These are phyloP conservation scores for Eupithecia exiguata DNA, from an alignment of 2,888 invertebrate species.

Conservation along the genomic window DNA sequence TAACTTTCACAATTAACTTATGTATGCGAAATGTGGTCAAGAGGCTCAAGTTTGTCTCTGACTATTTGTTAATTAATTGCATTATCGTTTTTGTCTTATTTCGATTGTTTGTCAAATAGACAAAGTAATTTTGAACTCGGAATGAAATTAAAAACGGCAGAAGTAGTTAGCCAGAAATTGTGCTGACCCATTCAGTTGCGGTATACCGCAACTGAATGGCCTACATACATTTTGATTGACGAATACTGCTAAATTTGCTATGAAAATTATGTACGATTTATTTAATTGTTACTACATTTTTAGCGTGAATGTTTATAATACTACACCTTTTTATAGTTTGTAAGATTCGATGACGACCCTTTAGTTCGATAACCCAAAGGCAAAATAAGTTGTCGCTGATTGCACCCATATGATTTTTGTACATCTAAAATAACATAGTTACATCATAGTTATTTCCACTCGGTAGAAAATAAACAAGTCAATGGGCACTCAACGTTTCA, in stretches of 20 bases:
- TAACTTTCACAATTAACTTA: constrained; percentile 78
- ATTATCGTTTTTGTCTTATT: constrained; percentile 21
- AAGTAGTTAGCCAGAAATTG: background rate
- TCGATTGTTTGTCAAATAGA: constrained; percentile 29
- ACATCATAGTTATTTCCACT: constrained; percentile 33
- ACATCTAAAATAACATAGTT: constrained; percentile 39
- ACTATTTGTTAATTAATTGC: constrained; percentile 24
- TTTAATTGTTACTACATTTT: no score
- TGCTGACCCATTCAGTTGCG: background rate
- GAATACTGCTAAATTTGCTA: no score
- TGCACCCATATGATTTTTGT: constrained; percentile 23
- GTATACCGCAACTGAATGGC: no score
- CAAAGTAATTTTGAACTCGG: constrained; percentile 8
- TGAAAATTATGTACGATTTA: no score
- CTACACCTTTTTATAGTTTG: background rate
- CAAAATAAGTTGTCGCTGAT: background rate
- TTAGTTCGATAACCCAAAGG: background rate
- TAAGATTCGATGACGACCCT: background rate
- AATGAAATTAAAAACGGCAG: constrained; percentile 14
- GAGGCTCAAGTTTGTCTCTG: constrained; percentile 19
- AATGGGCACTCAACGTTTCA: constrained; percentile 62
- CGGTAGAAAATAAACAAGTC: constrained; percentile 64
- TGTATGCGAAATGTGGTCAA: constrained; percentile 54
- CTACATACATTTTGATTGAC: no score
- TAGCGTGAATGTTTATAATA: background rate